Conservation (phyloP, 2,888 invertebrate genomes). For the Galeopsomyia nigrocyanea region DNA sequence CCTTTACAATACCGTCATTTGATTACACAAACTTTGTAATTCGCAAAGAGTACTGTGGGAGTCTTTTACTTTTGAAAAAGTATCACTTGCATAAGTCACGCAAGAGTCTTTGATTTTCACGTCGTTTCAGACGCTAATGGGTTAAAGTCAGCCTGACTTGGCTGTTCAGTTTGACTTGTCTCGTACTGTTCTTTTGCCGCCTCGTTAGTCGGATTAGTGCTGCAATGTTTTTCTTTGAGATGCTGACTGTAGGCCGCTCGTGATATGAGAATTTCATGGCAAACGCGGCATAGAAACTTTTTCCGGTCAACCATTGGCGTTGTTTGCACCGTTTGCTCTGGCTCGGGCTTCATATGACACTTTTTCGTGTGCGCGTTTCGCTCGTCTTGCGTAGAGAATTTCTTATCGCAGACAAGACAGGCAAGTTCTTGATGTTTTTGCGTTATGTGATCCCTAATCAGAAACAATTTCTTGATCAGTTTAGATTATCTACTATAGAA, state of each 20-base stretch:
- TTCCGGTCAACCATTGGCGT: constrained; percentile 17
- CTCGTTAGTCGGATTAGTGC: constrained; percentile 33
- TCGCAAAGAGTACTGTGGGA: no score
- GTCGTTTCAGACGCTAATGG: constrained; percentile 1
- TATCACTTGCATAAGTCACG: not conserved
- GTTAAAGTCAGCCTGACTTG: not conserved
- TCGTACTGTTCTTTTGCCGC: constrained; percentile 34
- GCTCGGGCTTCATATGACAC: constrained; percentile 35
- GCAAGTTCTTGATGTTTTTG: constrained; percentile 28
- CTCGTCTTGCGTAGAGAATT: constrained; percentile 31
- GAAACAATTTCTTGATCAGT: not conserved
- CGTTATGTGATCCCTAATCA: constrained; percentile 38
- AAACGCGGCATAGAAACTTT: constrained; percentile 43
- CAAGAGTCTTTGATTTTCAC: not conserved
- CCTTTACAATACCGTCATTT: no score
- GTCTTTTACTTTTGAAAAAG: not conserved
- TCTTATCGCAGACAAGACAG: constrained; percentile 36
- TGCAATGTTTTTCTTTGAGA: constrained; percentile 42
- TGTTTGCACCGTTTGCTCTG: constrained; percentile 5
- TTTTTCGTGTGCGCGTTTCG: constrained; percentile 38
- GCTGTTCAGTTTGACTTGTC: constrained; percentile 24
- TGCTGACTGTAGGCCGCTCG: constrained; percentile 36
- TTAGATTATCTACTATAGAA: not conserved
- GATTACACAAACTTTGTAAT: no score
- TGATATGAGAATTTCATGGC: constrained; percentile 42